Base-by-base conservation (phyloP, 2,113 vertebrate species). In the Percopsis transmontana region DNA sequence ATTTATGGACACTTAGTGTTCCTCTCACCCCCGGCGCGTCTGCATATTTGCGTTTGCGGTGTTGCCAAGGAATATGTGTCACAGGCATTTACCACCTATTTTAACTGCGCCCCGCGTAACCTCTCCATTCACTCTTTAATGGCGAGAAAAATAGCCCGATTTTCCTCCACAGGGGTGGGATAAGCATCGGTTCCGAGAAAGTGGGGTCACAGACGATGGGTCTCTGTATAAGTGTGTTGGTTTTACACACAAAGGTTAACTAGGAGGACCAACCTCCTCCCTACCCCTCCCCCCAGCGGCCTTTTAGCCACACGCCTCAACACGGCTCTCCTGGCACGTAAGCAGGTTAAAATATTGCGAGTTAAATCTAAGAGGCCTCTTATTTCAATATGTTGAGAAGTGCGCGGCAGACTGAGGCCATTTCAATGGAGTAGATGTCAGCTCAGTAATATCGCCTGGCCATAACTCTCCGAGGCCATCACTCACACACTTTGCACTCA, bases 401-500 rank as follows among this genome's bases (percentile, higher is more conserved):
- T 76, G 79, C 79, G 54, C 79, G 79, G 23, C 63, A 55, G 62
- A 59, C 81, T 62, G 57, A 85, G 78, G 74, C 77, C 52, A 87
- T 88, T 68, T 90, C 88, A 85, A 79, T 76, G 87, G 88, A 87
- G 87, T 87, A 87, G 87, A 78, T 82, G 90, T 88, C 86, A 89
- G 83, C 85, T 66, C 54, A 73, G 92, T 85, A 88, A 87, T 92
- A 91, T 81, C 27, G 85, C 83, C 44, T 15, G 83, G 82, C 88
- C 89, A 89, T 94, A 92, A 92, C 79, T 94, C 91, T 91, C 73
- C 57, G 1, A 18, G 60, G 60, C 87, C 85, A 92, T 91, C 90
- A 88, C 66, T 90, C 90, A 85, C 27, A 33, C 27, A 33, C 27
- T 33, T 41, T 79, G 79, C 86, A 75, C 77, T 73, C 44, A 52